Evolutionary conservation across 2,797 vertebrate species (phyloP), one percentile per base, ranked within the genome.

Genomic region (Takifugu ocellatus): DNA sequence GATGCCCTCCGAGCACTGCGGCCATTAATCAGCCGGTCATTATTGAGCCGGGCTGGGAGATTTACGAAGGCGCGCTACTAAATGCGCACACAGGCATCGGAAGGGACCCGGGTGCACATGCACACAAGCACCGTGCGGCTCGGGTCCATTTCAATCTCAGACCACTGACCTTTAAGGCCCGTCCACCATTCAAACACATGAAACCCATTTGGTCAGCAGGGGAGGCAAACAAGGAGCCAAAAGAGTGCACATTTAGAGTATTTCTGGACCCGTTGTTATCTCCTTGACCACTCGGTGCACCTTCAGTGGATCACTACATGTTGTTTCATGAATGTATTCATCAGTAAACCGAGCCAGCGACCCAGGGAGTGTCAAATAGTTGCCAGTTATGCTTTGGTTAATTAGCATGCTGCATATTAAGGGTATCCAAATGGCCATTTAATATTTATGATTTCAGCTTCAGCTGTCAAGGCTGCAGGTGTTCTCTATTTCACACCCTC

Each of bases 381-480:
- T 48, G 27, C 57, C 43, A n/a, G 69, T 67, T 61, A 57, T 21
- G 15, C 56, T 65, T 66, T 46, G 42, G 25, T 54, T 77, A 55
- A 85, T 85, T 76, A 84, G 70, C 54, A 80, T 81, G 75, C 66
- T 14, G 60, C 59, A 73, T 82, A 78, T 75, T 82, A 80, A 70
- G 70, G 68, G 76, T 71, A 66, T 62, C 66, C 67, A 75, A 82
- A 86, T 84, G 74, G 80, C 58, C 71, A 77, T 88, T 83, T 83
- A 72, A 70, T 88, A 88, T 86, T 85, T 79, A 84, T 79, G 52
- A 82, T 78, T 78, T 81, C 52, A 64, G 70, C 83, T 78, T 88
- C 81, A 81, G 51, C 81, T 86, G 81, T 86, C 85, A 82, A 58
- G 75, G 61, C 69, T 70, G 70, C 83, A 88, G 81, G 82, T 88